Evolutionary conservation across 2,797 vertebrate genomes (phyloP), one percentile per base, ranked within the genome.

Genomic region (Alcedo atthis): DNA sequence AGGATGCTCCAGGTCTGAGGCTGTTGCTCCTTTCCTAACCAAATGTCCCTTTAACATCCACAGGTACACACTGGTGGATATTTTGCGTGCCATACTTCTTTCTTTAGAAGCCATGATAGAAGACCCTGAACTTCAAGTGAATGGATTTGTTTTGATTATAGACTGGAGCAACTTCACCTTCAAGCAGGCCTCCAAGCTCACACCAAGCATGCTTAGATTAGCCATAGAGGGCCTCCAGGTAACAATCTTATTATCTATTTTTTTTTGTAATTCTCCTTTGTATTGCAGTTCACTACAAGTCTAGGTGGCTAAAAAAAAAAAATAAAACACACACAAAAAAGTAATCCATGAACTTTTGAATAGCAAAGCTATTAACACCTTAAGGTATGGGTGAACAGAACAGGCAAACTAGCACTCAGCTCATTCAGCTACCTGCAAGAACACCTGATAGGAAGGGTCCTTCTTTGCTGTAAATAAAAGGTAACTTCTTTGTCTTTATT

Each of bases 151-250:
- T 97, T 98, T 99, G 97, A 99, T 99, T 97, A 99, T 99, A 97
- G 99, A 99, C 98, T 99, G 99, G 99, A 99, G 99, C 96, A 99
- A 99, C 98, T 99, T 99, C 97, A 99, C 99, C 89, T 99, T 99
- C 97, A 99, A 99, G 90, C 99, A 99, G 97, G 99, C 99, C 55
- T 99, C 99, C 86, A 99, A 99, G 54, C 98, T 99, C 74, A 99
- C 99, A 3, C 99, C 99, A 87, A 99, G 99, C 97, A 99, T 99
- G 99, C 98, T 99, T 86, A 97, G 99, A 85, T 97, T 99, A 96
- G 99, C 99, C 90, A 99, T 99, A 69, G 99, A 99, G 87, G 99
- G 99, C 45, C 98, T 99, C 59, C 99, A 99, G 99, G 99, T 99
- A 97, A 97, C 45, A 7, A 24, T 51, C 11, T 32, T 45, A 8